Evolutionary conservation across 2,113 vertebrate genomes (phyloP).

Genomic region (Perognathus longimembris): DNA sequence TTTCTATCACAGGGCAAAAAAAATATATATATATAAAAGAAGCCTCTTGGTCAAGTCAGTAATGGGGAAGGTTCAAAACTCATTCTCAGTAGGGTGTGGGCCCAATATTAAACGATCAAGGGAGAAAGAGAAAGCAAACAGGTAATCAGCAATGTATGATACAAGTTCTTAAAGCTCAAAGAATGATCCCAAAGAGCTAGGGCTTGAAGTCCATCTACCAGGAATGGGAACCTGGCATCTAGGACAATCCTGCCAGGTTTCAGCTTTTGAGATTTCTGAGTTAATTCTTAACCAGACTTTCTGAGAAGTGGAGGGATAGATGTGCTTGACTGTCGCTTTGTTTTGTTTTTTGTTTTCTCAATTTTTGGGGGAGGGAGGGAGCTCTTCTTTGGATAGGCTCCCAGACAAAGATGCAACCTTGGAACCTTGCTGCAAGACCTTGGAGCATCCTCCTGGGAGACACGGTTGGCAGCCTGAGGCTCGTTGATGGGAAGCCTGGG

Average conservation of each 20-base stretch:
- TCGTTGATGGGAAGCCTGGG: too few relatives aligned
- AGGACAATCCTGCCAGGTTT: not conserved
- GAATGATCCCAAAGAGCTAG: rapidly evolving
- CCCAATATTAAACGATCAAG: not conserved
- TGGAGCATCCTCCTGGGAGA: not conserved
- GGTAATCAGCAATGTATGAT: rapidly evolving
- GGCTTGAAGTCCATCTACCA: not conserved
- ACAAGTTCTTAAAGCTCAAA: not conserved
- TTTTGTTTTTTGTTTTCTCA: not conserved
- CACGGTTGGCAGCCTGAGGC: rapidly evolving
- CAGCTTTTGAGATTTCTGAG: not conserved
- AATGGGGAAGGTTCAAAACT: not conserved
- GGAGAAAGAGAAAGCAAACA: not conserved
- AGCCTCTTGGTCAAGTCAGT: not conserved
- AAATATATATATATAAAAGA: not conserved
- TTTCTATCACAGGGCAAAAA: constrained; percentile 1
- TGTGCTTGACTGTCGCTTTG: too few relatives aligned
- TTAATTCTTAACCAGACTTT: constrained; percentile 56
- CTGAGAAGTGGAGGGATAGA: not conserved
- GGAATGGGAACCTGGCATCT: not conserved
- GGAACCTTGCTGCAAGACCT: too few relatives aligned
- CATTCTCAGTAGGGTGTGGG: not conserved
- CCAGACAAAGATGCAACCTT: not conserved
- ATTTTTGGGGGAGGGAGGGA: not conserved
- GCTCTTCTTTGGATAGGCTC: not conserved